A percentile compares a stretch with the other conserved stretches of the same genome.
Conservation (phyloP, 2,797 vertebrate genomes). For the Columba guinea region DNA sequence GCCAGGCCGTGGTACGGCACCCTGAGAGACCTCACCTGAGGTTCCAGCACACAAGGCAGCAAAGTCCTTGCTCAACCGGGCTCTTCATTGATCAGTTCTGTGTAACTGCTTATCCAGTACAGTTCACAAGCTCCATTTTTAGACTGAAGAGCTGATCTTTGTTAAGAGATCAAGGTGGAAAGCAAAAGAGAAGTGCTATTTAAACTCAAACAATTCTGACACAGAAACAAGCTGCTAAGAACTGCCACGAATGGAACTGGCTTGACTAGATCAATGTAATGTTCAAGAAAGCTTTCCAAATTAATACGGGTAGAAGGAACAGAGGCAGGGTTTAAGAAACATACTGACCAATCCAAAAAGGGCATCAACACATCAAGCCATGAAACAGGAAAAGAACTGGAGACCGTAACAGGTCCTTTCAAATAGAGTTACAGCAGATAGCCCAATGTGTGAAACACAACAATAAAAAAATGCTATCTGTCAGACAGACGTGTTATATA, state of each 20-base stretch:
- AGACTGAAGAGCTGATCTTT: not conserved
- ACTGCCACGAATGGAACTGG: not conserved
- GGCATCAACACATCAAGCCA: not conserved
- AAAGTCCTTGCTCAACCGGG: not conserved
- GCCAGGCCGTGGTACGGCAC: not conserved
- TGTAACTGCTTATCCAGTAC: not conserved
- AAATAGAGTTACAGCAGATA: not conserved
- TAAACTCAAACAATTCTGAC: not conserved
- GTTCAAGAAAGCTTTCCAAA: not conserved
- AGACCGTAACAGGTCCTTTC: not conserved
- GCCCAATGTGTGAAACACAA: not conserved
- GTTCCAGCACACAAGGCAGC: not conserved
- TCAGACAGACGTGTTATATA: not conserved
- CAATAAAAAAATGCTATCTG: not conserved
- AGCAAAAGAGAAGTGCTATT: not conserved
- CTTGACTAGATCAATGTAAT: not conserved
- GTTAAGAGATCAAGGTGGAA: not conserved
- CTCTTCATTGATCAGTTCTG: not conserved
- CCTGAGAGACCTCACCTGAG: fast-evolving
- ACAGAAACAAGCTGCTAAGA: not conserved
- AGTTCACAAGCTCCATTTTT: not conserved
- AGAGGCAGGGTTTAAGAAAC: not conserved
- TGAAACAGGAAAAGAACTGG: not conserved
- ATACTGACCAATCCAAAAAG: not conserved
- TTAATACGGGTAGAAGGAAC: not conserved